Evolutionary conservation across 2,888 invertebrate genomes (phyloP), one percentile per base, ranked within the genome.

Genomic region (Leptinotarsa peninsularis): DNA sequence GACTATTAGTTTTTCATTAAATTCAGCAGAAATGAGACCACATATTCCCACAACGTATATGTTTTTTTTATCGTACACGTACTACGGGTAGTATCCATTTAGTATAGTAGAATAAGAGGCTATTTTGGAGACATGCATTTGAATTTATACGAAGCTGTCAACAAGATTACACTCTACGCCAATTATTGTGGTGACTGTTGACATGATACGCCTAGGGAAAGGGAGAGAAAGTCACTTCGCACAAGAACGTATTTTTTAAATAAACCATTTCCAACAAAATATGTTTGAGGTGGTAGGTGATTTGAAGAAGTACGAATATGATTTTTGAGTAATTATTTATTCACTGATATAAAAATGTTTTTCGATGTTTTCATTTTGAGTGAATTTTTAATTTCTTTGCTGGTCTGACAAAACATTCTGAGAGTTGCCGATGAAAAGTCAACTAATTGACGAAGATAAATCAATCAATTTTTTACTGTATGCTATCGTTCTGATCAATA

Each of bases 101-200:
- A 70, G 58, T 58, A 43, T 74, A 72, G 72, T 70, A 67, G 56
- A 70, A 67, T 54, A 71, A 67, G 54, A 71, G 75, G 74, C 76
- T 73, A 74, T 76, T 78, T 80, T 79, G 82, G 81, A 80, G 82
- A 82, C 78, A 78, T 83, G 83, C 84, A 86, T 87, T 87, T 86
- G 87, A 87, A 87, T 87, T 87, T 86, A 87, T 87, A 86, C 85
- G 86, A 85, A 82, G 82, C 85, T 87, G 87, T 87, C 87, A 85
- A 80, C 78, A 80, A 81, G 84, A 87, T 87, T 86, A 87, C 84
- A 81, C 82, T 80, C 83, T 83, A 84, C 84, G 87, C 86, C 87
- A 87, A 86, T 83, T 82, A 81, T 84, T 82, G 81, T 74, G 76
- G 75, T 79, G 78, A 76, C 81, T 81, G 80, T 80, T 83, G 84